Base-by-base conservation (phyloP, 2,888 invertebrate species). In the Cosmorhoe ocellata region DNA sequence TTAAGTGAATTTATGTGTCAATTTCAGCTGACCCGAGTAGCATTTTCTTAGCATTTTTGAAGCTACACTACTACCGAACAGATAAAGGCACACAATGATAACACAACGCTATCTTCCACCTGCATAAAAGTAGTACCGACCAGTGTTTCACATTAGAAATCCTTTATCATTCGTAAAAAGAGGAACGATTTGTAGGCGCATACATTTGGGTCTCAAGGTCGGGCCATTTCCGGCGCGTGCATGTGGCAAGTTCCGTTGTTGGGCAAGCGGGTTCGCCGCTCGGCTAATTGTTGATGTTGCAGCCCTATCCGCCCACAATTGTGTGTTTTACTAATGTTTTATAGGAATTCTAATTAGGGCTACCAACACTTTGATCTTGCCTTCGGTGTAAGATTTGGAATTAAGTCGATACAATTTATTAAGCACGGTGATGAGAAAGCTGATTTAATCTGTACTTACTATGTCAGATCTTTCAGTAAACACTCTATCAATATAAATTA, bases 161-260 rank as follows among this genome's bases (percentile, higher is more conserved):
- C 71, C 54, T 68, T 58, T 63, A 69, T 67, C 51, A 66, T 45
- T 63, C 44, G 60, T 64, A 56, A 63, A 65, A 70, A 70, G 68
- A 74, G 67, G 66, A 64, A 55, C 61, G 51, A 59, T 66, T 61
- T 56, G 59, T 53, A 59, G 52, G 59, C 55, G 65, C 70, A 70
- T 70, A 71, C 68, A 66, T 69, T 74, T 72, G 65, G 73, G 76
- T 76, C 69, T 63, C 76, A 90, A 90, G 89, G 89, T 81, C 81
- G 76, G 60, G 47, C 54, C 47, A 70, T 71, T 83, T 87, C 89
- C 87, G 78, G 75, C 71, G 74, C 67, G 63, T 74, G 50, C 51
- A 51, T 51, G 77, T 60, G 66, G 86, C 82, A 88, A 89, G 86
- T 82, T 88, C 89, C 89, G 87, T 66, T 79, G 79, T 86, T 79